Evolutionary conservation across 2,113 vertebrate genomes (phyloP), one percentile per base, ranked within the genome.

Genomic region (Tricholaema leucomelas): DNA sequence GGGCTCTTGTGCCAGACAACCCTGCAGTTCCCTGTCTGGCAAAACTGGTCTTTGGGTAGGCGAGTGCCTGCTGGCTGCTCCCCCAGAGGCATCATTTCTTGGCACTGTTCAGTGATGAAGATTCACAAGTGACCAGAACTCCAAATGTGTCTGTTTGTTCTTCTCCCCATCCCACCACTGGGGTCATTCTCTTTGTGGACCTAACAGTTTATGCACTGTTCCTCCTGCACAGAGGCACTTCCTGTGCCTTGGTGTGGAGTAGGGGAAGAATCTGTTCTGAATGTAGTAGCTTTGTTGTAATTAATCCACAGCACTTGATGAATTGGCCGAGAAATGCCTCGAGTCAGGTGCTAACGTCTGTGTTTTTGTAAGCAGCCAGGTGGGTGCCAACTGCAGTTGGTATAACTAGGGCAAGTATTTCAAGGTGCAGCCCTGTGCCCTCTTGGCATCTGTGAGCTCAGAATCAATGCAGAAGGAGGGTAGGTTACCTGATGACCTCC

Each of bases 361-460:
- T 30, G 60, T 24, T 54, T n/a, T 76, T 3, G 0, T 56, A 15
- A 79, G 46, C 54, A 87, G 46, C 50, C 81, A 28, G 67, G 15
- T n/a, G 1, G 15, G 74, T 46, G 70, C 59, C 48, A 5, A 0
- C 5, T 30, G 63, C 52, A 24, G 72, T 35, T 1, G 1, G 21
- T 54, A 36, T 61, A 3, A 5, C 10, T 91, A 4, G 33, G 38
- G 27, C 5, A 4, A 7, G 50, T 25, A 7, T 50, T 73, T 38
- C 17, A 17, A 8, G 0, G 9, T 2, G 2, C 36, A 28, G 31
- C 7, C 2, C 56, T 10, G 48, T 2, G 5, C 31, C 61, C 80
- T 35, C 28, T 20, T 28, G 67, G 60, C 35, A 30, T 23, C 63
- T 71, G 35, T 42, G 40, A 74, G 13, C 65, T 52, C 58, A 12